Base-by-base conservation (phyloP, 2,797 vertebrate genomes). In the Falco cherrug region DNA sequence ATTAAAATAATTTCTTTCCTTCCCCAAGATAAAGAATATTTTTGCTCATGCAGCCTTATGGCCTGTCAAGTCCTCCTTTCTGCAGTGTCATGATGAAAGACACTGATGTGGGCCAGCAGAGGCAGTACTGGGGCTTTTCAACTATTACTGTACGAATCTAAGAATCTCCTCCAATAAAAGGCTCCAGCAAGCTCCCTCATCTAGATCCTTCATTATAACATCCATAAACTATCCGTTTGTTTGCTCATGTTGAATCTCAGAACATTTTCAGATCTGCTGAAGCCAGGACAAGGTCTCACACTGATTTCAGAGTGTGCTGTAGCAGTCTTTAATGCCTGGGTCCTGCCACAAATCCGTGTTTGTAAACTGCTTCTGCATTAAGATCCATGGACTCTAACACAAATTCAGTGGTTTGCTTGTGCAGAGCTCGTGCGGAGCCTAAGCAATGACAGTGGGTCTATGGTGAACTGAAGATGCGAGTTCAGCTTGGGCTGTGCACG, bases 1-100 rank as follows among this genome's bases (percentile, higher is more conserved):
- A 93, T 96, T 94, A 84, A 97, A 96, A 82, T 93, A 96, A 75
- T 95, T 87, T 93, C 89, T 92, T 95, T 92, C 75, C 97, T 96
- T 82, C 51, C 68, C 60, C 45, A 43, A 91, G 84, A 79, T 86
- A 94, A 93, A 90, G 83, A 96, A 82, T 84, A 83, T 50, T 95
- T 95, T 82, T 92, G 64, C 78, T 90, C 84, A 67, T 1, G 0
- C n/a, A 61, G 63, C 28, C 53, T 76, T 89, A 48, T 94, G 90
- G 65, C n/a, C 54, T 96, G 91, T 73, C 95, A 93, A 87, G 31
- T 47, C 45, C 12, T 78, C 15, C 90, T 94, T 94, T 92, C 84
- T 94, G 90, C 94, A 61, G 71, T 28, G 16, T 74, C 90, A 60
- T 13, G 63, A 91, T 82, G 79, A 95, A 84, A 88, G 77, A 50